Evolutionary conservation across 2,113 vertebrate genomes (phyloP).

Genomic region (Onychostruthus taczanowskii): DNA sequence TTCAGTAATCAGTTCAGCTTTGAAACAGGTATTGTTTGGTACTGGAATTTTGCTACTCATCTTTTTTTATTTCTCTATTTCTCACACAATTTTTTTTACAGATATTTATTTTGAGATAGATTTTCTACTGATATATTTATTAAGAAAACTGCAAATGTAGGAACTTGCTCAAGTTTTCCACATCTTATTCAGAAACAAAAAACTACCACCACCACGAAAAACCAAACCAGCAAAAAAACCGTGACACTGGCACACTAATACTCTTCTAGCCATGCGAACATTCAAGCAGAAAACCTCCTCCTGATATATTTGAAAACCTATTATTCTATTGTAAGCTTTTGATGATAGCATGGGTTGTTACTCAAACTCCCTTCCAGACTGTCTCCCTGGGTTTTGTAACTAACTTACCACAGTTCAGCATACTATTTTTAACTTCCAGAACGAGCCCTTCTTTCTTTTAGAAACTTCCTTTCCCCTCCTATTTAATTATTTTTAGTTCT

Average conservation of each 20-base stretch:
- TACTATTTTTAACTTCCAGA: not conserved
- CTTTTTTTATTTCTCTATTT: not conserved
- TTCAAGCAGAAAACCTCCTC: not conserved
- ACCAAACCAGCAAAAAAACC: not conserved
- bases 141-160: not conserved
- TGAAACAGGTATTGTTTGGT: not conserved
- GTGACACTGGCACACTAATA: not conserved
- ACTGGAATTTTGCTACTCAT: not conserved
- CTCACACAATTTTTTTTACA: not conserved
- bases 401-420: not conserved
- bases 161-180: not conserved
- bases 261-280: not conserved
- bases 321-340: not conserved
- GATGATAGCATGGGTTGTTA: not conserved
- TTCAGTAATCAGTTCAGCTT: not conserved
- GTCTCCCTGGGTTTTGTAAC: not conserved
- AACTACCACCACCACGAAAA: accelerated
- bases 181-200: not conserved
- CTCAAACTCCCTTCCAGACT: not conserved
- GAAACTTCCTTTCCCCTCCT: not conserved
- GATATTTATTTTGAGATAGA: not conserved
- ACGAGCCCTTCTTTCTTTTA: not conserved
- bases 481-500: not conserved
- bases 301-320: not conserved
- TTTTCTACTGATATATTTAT: not conserved